phyloP scores from a whole-genome alignment of 2,797 vertebrate genomes.

The Onychomys arenicola region DNA sequence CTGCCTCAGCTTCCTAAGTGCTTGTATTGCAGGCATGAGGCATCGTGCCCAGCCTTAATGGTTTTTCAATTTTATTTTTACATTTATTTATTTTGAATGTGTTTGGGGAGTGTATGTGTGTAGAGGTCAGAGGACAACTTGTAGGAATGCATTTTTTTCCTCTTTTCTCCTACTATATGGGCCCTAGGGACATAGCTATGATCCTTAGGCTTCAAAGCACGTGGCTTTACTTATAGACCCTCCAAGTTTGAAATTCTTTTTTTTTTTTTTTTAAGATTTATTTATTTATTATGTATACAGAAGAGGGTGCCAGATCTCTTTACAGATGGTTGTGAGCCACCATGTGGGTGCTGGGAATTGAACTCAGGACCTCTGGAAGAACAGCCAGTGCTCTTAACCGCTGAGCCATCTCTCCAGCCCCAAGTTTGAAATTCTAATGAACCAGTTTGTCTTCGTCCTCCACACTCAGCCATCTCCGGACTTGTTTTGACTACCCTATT shows the following conservation, averaged over 20 bases:
- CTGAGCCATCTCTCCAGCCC: too few species aligned
- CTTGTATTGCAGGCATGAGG: not conserved
- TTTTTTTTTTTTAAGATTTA: too few species aligned
- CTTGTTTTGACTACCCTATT: not conserved
- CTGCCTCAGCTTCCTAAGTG: not conserved
- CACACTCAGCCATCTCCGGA: conserved; percentile 22
- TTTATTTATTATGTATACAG: too few species aligned
- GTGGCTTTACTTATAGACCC: not conserved
- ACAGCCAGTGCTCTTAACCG: too few species aligned
- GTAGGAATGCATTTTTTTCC: not conserved
- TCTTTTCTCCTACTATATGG: not conserved
- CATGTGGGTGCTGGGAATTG: too few species aligned
- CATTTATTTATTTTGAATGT: not conserved
- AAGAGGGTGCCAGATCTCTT: too few species aligned
- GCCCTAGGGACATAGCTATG: not conserved
- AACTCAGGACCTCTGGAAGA: too few species aligned
- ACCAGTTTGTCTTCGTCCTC: not conserved
- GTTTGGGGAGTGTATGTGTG: not conserved
- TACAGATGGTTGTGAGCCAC: too few species aligned
- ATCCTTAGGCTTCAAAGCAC: not conserved
- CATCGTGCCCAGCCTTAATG: not conserved
- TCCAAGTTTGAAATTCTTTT: not conserved
- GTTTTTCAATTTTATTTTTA: not conserved
- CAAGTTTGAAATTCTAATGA: not conserved
- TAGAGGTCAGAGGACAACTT: not conserved